Percentiles rank a stretch among this genome's conserved stretches.
Evolutionary conservation across 2,888 invertebrate genomes (phyloP).

Genomic region (Lithophane semibrunnea): DNA sequence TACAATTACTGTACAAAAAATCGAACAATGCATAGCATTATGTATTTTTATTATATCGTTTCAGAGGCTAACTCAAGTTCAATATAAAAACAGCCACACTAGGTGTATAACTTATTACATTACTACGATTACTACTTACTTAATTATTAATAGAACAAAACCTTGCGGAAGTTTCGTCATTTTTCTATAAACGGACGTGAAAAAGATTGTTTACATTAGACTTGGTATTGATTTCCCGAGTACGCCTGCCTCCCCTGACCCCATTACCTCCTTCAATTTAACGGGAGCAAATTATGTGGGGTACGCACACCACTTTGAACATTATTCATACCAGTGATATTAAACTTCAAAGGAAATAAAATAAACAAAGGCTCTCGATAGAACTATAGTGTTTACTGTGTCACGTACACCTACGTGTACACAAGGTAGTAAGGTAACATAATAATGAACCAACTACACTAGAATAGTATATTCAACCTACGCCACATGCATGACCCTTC

Average conservation of each 20-base stretch:
- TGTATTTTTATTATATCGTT: neutral
- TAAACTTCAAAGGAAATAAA: constrained; percentile 33
- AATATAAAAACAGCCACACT: constrained; percentile 2
- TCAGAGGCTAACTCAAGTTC: neutral
- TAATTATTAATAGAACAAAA: constrained; percentile 6
- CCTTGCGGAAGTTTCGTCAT: constrained; percentile 31
- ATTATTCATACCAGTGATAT: constrained; percentile 42
- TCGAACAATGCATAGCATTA: neutral
- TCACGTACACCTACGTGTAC: constrained; percentile 26
- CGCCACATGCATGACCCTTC: constrained; percentile 12
- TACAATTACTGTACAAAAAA: neutral
- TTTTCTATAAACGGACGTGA: constrained; percentile 38
- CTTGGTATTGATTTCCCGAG: constrained; percentile 69
- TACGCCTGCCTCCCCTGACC: constrained; percentile 71
- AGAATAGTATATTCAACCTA: constrained; percentile 13
- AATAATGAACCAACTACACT: constrained; percentile 7
- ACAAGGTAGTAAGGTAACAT: constrained; percentile 24
- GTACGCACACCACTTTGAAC: constrained; percentile 51
- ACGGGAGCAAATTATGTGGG: constrained; percentile 62
- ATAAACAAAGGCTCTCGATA: constrained; percentile 28
- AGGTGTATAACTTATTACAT: neutral
- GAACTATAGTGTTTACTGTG: constrained; percentile 27
- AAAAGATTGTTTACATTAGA: constrained; percentile 54
- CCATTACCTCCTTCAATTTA: constrained; percentile 65
- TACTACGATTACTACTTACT: neutral